Evolutionary conservation across 2,888 invertebrate species (phyloP), one percentile per base, ranked within the genome.

Genomic region (Drosophila quinaria): DNA sequence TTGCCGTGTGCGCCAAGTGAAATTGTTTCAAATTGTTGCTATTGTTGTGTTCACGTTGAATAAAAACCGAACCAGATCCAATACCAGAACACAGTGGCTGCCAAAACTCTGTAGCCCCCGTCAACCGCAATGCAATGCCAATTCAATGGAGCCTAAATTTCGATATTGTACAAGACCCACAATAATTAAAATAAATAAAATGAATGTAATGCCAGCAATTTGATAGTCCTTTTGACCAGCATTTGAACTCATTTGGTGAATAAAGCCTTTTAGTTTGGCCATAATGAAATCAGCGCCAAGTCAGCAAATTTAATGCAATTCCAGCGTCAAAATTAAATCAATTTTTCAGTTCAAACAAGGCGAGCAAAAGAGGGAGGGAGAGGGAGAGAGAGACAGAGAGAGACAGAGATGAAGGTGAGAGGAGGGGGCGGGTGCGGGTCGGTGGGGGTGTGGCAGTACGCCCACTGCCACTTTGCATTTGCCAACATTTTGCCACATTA

Each of bases 21-120:
- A 84, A 87, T 87, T 87, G 84, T 84, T 84, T 84, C 60, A 73
- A 81, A 75, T 84, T 74, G 70, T 65, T 60, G 68, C 58, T 61
- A 54, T 37, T 64, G 61, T 55, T 59, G 42, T 29, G 56, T 35
- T 59, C 22, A 29, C 29, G 17, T n/a, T 60, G 29, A 17, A 31
- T 25, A 47, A 49, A 67, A 56, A 61, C 49, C 61, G 63, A 66
- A 74, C 33, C 31, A 15, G 33, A 22, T 54, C 51, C 70, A 69
- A 65, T 67, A 70, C 64, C 62, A 64, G 37, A 9, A 37, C 17
- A 37, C 61, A 63, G 42, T 56, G 59, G 11, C 64, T 74, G 74
- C 74, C 76, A 74, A 75, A 64, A 61, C 19, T 10, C 11, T 17
- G 1, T 19, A 13, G 8, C 29, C 15, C 13, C 31, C 41, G 11